These are phyloP conservation scores for Peromyscus polionotus DNA, from an alignment of 2,113 vertebrate genomes.

Conservation along the genomic window DNA sequence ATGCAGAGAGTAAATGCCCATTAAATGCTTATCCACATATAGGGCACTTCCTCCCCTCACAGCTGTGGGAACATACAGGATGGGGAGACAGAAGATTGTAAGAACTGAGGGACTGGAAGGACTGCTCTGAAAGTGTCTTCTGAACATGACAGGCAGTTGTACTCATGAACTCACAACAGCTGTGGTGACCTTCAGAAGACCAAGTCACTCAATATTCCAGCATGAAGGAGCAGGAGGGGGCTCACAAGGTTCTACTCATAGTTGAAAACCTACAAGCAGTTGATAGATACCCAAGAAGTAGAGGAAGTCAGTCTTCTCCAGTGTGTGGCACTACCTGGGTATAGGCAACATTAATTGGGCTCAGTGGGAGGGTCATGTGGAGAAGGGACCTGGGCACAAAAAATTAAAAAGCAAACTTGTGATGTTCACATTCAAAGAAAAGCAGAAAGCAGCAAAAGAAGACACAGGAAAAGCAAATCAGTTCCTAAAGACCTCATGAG, in stretches of 20 bases:
- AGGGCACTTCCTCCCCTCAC: not conserved
- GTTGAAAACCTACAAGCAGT: too few relatives aligned
- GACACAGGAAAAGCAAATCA: not conserved
- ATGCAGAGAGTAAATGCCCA: not conserved
- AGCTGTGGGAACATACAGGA: too few relatives aligned
- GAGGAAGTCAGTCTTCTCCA: not conserved
- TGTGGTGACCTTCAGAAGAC: too few relatives aligned
- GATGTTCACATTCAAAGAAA: not conserved
- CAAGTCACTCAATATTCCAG: not conserved
- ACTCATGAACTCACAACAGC: not conserved
- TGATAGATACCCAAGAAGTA: too few relatives aligned
- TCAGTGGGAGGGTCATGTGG: not conserved
- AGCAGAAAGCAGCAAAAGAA: not conserved
- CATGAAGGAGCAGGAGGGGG: not conserved
- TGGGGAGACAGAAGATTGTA: too few relatives aligned
- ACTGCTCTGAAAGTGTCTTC: not conserved
- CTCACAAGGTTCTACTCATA: not conserved
- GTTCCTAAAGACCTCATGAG: not conserved
- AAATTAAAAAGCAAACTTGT: not conserved
- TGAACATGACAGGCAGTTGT: fast-evolving
- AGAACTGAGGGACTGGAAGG: not conserved
- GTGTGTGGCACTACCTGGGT: not conserved
- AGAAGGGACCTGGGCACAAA: not conserved
- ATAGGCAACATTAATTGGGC: not conserved
- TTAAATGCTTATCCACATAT: not conserved